Percentiles rank a stretch among this genome's conserved stretches.
phyloP scores from a whole-genome alignment of 2,888 invertebrate genomes.

The Hanleya hanleyi region DNA sequence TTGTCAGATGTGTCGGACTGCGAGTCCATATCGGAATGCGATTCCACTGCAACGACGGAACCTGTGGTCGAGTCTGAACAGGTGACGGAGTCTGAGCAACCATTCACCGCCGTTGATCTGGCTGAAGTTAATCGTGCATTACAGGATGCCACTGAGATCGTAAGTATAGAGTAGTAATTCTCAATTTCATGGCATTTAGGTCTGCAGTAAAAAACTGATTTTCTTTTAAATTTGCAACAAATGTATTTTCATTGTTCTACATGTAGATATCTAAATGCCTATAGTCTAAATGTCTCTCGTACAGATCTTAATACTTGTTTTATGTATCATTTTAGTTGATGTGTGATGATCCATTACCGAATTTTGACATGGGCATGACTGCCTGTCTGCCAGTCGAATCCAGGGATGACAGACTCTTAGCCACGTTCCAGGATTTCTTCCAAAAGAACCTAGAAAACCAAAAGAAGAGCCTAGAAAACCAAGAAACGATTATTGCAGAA shows the following conservation, averaged over 20 bases:
- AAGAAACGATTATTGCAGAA: neutral
- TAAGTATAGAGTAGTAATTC: no score
- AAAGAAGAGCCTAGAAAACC: neutral
- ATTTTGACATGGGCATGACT: neutral
- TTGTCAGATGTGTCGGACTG: neutral
- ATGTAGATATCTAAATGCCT: no score
- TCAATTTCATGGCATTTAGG: no score
- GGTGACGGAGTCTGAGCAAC: neutral
- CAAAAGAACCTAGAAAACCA: neutral
- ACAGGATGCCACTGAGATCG: neutral
- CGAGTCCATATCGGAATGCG: neutral
- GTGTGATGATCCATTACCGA: neutral
- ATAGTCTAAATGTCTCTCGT: no score
- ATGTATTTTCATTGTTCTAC: no score
- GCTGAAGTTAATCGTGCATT: neutral
- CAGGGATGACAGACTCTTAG: neutral
- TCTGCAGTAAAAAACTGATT: no score
- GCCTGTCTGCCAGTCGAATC: neutral
- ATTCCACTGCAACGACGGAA: neutral
- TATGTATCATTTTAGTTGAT: neutral
- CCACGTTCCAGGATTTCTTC: neutral
- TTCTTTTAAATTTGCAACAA: no score
- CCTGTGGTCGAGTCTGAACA: neutral
- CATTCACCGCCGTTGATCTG: neutral
- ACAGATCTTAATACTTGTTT: neutral